These are phyloP conservation scores for Casuarius casuarius DNA, from an alignment of 2,113 vertebrate genomes.

Conservation along the genomic window DNA sequence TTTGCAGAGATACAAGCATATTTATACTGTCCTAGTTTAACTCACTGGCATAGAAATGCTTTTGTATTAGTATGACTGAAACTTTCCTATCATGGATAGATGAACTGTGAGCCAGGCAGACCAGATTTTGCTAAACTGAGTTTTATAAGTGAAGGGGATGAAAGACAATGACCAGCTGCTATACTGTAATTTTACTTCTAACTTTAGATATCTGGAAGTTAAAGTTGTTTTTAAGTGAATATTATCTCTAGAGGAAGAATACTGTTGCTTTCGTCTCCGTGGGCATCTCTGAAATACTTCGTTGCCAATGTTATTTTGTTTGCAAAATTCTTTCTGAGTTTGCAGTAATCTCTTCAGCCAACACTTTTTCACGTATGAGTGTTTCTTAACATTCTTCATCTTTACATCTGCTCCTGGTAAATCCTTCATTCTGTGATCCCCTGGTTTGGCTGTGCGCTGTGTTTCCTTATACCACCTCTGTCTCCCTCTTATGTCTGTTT, in stretches of 20 bases:
- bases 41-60: background rate
- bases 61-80: background rate
- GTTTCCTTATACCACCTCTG: background rate
- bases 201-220: background rate
- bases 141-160: background rate
- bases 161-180: background rate
- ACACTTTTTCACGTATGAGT: background rate
- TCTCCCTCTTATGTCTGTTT: background rate
- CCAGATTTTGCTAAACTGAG: background rate
- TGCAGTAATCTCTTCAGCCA: background rate
- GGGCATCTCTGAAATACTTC: background rate
- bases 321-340: background rate
- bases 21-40: background rate
- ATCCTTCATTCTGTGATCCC: accelerated
- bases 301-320: background rate
- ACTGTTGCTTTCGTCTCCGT: background rate
- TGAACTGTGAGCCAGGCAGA: background rate
- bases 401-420: background rate
- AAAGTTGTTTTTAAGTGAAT: background rate
- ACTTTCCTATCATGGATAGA: background rate
- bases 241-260: background rate
- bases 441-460: background rate
- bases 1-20: background rate
- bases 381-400: background rate
- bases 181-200: accelerated